Conservation (phyloP, 1,140 invertebrate species). For the Trichonephila inaurata region DNA sequence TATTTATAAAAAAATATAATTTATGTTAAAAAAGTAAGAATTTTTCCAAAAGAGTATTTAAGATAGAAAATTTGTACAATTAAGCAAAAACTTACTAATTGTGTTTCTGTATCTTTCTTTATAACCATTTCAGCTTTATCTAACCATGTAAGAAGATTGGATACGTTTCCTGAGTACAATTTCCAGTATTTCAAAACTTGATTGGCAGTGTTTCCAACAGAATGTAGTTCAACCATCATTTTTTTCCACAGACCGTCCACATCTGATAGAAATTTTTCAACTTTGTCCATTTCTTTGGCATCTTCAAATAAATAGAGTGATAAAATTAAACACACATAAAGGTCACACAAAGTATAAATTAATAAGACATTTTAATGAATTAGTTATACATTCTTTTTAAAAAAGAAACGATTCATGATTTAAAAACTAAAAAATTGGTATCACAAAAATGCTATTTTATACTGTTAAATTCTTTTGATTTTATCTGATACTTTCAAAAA, state of each 20-base stretch:
- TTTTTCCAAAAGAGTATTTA: neutral
- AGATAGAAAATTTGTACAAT: neutral
- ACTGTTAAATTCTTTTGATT: too few species aligned
- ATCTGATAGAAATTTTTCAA: constrained; percentile 92
- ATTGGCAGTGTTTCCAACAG: constrained; percentile 92
- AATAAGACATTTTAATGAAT: too few species aligned
- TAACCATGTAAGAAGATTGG: constrained; percentile 91
- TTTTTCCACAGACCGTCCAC: constrained; percentile 93
- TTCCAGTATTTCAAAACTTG: constrained; percentile 94
- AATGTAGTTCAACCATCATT: constrained; percentile 93
- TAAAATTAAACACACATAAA: too few species aligned
- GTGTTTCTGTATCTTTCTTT: constrained; percentile 89
- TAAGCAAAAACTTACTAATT: constrained; percentile 85
- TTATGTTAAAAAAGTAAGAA: too few species aligned
- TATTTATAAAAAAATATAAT: too few species aligned
- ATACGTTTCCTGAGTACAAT: constrained; percentile 87
- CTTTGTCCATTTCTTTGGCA: constrained; percentile 87
- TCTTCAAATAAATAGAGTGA: constrained; percentile 81
- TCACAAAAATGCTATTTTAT: too few species aligned
- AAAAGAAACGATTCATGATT: too few species aligned
- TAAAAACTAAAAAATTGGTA: too few species aligned
- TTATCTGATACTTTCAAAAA: too few species aligned
- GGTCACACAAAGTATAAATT: too few species aligned
- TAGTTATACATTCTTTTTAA: too few species aligned
- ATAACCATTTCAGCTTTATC: constrained; percentile 89